Evolutionary conservation across 2,113 vertebrate genomes (phyloP), one percentile per base, ranked within the genome.

Genomic region (Rallus limicola): DNA sequence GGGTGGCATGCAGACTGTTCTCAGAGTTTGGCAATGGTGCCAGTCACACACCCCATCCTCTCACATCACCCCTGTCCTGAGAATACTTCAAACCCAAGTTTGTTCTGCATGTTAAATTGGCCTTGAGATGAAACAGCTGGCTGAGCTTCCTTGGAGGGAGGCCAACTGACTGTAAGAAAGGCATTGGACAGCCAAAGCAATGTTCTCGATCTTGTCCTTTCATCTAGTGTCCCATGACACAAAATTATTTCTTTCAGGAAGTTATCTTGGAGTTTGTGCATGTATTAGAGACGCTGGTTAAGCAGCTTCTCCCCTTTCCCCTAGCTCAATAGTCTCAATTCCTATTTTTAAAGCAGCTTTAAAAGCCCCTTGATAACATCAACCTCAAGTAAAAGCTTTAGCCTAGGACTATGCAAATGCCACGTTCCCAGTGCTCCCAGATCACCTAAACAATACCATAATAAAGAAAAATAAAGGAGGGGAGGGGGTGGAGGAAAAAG

Each of bases 51-150:
- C 56, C 78, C 86, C 36, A 4, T 48, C 34, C 42, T 81, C 80
- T 88, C 44, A 13, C 2, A 3, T 87, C 65, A 79, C 62, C 84
- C 70, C 79, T 84, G 52, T 26, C 69, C 77, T 63, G 62, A 94
- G 83, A 76, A 67, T 46, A 46, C 44, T 86, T 95, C 62, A 94
- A 92, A 77, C 63, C 20, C 52, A 75, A 50, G 46, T 86, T 92
- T 86, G 68, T 60, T 78, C 88, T 60, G 69, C 90, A 88, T 76
- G 34, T 84, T 87, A 91, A 95, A 89, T 80, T 82, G 83, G 95
- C 93, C 86, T 94, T 84, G 88, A 94, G 92, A 91, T 91, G 86
- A 85, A 94, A 33, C 62, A 89, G 81, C 74, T 94, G 86, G 12
- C 86, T 91, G 90, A 44, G 62, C 34, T 92, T 65, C 91, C 92